Percentiles rank a stretch among this genome's conserved stretches.
phyloP scores from a whole-genome alignment of 2,888 invertebrate genomes.

The Stramonita haemastoma region DNA sequence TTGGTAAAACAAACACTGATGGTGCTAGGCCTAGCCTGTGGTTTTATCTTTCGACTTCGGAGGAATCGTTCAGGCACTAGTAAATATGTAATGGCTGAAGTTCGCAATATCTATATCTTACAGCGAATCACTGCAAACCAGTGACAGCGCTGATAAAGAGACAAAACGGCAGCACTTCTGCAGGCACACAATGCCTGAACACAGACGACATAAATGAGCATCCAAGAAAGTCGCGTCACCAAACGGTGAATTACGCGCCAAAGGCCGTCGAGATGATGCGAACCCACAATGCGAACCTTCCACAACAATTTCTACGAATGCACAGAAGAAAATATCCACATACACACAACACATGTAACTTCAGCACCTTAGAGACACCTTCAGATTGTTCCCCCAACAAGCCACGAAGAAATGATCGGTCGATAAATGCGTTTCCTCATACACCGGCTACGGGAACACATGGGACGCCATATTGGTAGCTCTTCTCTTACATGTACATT shows the following conservation, averaged over 20 bases:
- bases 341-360: conserved; percentile 3
- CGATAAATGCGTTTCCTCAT: conserved; percentile 44
- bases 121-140: not conserved
- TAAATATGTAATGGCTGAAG: not conserved
- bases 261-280: conserved; percentile 4
- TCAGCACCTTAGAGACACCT: conserved; percentile 22
- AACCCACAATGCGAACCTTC: not conserved
- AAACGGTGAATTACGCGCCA: conserved; percentile 42
- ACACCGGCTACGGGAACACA: conserved; percentile 55
- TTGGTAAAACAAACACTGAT: not conserved
- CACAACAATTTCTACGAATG: conserved; percentile 1
- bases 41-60: too few species aligned
- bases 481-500: conserved; percentile 42
- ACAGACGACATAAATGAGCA: conserved; percentile 20
- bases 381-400: conserved; percentile 14
- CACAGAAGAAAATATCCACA: conserved; percentile 20
- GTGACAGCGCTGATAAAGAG: not conserved
- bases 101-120: not conserved
- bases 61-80: too few species aligned
- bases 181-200: not conserved
- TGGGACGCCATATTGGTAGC: conserved; percentile 58
- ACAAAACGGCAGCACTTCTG: not conserved
- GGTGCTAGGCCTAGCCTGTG: not conserved
- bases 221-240: conserved; percentile 28
- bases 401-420: conserved; percentile 31